These are phyloP conservation scores for Pitangus sulphuratus DNA, from an alignment of 2,797 vertebrate species.

Conservation along the genomic window DNA sequence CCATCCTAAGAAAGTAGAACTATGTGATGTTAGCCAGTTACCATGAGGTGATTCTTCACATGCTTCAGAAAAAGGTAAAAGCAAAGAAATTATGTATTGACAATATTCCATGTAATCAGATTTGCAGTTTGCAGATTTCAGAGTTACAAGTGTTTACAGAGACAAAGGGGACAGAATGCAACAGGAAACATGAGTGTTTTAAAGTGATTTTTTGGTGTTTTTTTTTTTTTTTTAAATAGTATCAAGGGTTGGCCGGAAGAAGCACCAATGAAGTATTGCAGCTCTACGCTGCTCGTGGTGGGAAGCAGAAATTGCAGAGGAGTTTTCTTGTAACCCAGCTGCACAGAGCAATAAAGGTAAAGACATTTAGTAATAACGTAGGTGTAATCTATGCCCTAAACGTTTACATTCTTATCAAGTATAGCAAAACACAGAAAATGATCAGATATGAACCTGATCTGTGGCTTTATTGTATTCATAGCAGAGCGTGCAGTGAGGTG, in stretches of 20 bases:
- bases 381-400: not conserved
- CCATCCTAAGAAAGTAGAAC: not conserved
- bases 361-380: not conserved
- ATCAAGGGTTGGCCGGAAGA: not conserved
- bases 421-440: not conserved
- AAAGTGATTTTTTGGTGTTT: not conserved
- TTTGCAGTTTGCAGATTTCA: no score
- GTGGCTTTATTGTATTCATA: not conserved
- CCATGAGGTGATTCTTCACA: not conserved
- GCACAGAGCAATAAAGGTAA: conserved; percentile 48
- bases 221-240: not conserved
- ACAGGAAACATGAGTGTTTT: not conserved
- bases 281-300: not conserved
- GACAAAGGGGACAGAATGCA: not conserved
- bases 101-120: not conserved
- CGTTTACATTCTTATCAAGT: not conserved
- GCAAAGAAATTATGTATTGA: not conserved
- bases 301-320: not conserved
- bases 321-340: not conserved
- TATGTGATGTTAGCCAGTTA: not conserved
- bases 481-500: not conserved
- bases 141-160: not conserved
- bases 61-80: not conserved
- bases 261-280: not conserved
- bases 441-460: not conserved